Conservation (phyloP, 2,113 vertebrate species). For the Thymallus thymallus region DNA sequence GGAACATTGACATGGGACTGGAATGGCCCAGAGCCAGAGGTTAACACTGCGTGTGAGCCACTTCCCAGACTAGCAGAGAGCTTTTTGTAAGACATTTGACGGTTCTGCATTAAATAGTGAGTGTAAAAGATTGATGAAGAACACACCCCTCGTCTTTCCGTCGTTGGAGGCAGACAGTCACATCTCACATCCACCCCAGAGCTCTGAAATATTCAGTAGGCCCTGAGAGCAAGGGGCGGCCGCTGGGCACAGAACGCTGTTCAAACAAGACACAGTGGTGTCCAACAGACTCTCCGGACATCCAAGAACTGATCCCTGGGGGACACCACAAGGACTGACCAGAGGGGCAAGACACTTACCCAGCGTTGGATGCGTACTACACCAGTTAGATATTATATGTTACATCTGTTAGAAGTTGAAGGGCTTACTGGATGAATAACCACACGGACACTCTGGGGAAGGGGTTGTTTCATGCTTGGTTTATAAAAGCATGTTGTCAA, state of each 20-base stretch:
- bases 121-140: conserved; percentile 63
- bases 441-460: conserved; percentile 8
- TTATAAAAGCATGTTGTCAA: conserved; percentile 35
- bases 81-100: conserved; percentile 55
- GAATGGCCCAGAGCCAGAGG: conserved; percentile 34
- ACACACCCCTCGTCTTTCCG: conserved; percentile 29
- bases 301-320: conserved; percentile 1
- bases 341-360: conserved; percentile 14
- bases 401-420: neutral
- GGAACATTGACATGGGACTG: conserved; percentile 19
- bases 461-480: conserved; percentile 50
- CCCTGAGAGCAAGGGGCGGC: conserved; percentile 7
- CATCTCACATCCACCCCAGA: conserved; percentile 34
- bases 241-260: conserved; percentile 23
- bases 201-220: conserved; percentile 52
- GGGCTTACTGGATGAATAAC: conserved; percentile 13
- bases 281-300: conserved; percentile 13
- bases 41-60: conserved; percentile 18
- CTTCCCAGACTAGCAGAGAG: conserved; percentile 28
- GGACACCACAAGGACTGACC: conserved; percentile 2
- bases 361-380: neutral
- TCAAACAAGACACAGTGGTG: conserved; percentile 35
- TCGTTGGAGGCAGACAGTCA: neutral
- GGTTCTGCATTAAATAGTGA: conserved; percentile 56
- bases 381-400: neutral